These are phyloP conservation scores for Cichlasoma orientale DNA, from an alignment of 2,797 vertebrate species.

Conservation along the genomic window DNA sequence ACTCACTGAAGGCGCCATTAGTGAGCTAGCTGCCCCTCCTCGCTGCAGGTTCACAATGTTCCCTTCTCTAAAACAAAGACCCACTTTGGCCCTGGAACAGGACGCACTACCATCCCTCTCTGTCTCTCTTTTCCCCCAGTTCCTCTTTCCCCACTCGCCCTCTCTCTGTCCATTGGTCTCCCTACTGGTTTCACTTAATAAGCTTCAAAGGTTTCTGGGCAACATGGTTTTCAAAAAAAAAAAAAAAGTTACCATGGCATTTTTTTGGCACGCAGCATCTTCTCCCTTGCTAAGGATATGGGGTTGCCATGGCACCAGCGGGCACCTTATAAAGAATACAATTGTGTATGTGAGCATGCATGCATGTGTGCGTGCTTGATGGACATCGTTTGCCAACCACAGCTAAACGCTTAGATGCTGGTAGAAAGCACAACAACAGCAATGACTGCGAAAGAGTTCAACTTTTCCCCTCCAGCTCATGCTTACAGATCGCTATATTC, in stretches of 20 bases:
- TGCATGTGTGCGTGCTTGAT: constrained; percentile 34
- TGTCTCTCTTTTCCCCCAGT: constrained; percentile 28
- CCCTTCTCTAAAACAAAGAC: constrained; percentile 76
- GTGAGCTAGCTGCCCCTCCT: constrained; percentile 39
- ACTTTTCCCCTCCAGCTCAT: constrained; percentile 57
- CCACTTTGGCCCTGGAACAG: constrained; percentile 71
- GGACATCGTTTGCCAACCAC: constrained; percentile 71
- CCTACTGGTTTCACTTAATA: constrained; percentile 84
- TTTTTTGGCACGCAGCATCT: constrained; percentile 81
- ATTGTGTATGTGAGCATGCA: constrained; percentile 64
- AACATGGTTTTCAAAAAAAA: constrained; percentile 72
- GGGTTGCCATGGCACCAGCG: constrained; percentile 83
- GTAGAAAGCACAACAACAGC: constrained; percentile 64
- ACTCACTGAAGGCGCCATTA: constrained; percentile 42
- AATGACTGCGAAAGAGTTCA: constrained; percentile 56
- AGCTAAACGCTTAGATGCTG: constrained; percentile 71
- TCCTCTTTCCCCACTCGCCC: constrained; percentile 27
- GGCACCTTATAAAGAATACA: constrained; percentile 83
- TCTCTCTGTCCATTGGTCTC: constrained; percentile 71
- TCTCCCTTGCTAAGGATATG: constrained; percentile 81
- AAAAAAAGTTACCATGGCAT: constrained; percentile 85
- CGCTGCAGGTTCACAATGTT: constrained; percentile 72
- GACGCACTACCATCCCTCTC: constrained; percentile 61
- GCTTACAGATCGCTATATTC: constrained; percentile 20
- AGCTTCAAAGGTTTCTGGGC: constrained; percentile 86